A percentile compares a stretch with the other conserved stretches of the same genome.
Evolutionary conservation across 2,888 invertebrate genomes (phyloP).

Genomic region (Protophormia terraenovae): DNA sequence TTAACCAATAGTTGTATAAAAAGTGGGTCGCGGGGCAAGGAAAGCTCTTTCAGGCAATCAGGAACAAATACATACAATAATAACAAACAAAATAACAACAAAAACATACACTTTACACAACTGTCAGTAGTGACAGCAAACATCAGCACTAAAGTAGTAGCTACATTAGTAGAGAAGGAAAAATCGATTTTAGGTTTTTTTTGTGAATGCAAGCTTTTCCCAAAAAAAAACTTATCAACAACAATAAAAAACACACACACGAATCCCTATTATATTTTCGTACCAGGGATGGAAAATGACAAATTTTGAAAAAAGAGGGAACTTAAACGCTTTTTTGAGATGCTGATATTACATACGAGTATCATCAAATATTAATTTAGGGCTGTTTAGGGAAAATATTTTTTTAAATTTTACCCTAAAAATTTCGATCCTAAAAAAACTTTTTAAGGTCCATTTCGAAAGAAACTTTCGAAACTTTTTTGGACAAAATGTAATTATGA

Average conservation of each 20-base stretch:
- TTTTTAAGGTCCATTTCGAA: too few relatives aligned
- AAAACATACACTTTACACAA: neutral
- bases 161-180: constrained; percentile 23
- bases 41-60: constrained; percentile 16
- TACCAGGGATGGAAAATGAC: constrained; percentile 5
- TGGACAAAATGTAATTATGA: too few relatives aligned
- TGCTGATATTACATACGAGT: too few relatives aligned
- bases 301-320: neutral
- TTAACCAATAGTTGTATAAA: neutral
- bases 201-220: constrained; percentile 33
- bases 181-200: constrained; percentile 57
- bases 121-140: neutral
- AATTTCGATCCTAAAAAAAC: too few relatives aligned
- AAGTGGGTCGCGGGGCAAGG: constrained; percentile 43
- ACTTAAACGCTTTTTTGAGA: too few relatives aligned
- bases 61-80: constrained; percentile 19
- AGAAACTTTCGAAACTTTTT: too few relatives aligned
- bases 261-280: neutral
- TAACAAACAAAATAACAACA: neutral
- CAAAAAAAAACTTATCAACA: constrained; percentile 19
- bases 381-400: too few relatives aligned
- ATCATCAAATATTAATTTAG: too few relatives aligned
- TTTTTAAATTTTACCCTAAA: too few relatives aligned
- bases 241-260: neutral
- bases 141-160: constrained; percentile 6